These are phyloP conservation scores for Scolopax rusticola DNA, from an alignment of 2,797 vertebrate species.

Conservation along the genomic window DNA sequence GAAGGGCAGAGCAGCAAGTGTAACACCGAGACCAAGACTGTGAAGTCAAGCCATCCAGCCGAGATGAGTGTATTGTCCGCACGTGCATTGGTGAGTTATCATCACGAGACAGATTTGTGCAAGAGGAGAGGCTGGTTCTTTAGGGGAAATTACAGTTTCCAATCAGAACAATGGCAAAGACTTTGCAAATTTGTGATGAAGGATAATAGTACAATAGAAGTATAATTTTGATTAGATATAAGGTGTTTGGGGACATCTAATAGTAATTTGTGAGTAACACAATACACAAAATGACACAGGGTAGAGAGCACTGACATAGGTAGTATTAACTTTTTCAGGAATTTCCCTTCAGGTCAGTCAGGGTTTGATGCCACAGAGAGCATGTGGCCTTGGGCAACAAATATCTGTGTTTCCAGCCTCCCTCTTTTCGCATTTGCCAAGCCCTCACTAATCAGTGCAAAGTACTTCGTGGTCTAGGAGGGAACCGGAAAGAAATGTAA, in stretches of 20 bases:
- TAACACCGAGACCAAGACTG: neutral
- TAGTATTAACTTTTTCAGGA: neutral
- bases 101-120: neutral
- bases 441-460: neutral
- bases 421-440: neutral
- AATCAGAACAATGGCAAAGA: neutral
- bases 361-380: neutral
- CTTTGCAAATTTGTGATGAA: neutral
- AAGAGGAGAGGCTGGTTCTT: neutral
- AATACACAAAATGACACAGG: neutral
- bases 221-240: neutral
- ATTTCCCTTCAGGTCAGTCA: neutral
- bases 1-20: neutral
- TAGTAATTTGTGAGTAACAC: neutral
- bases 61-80: rapidly evolving
- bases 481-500: slow-evolving; percentile 1
- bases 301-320: neutral
- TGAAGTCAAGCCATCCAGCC: neutral
- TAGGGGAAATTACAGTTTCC: neutral
- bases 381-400: neutral
- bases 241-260: neutral
- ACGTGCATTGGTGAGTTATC: rapidly evolving
- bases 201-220: neutral
- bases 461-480: neutral
- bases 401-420: neutral